Evolutionary conservation across 1,140 invertebrate genomes (phyloP).

Genomic region (Marisa cornuarietis): DNA sequence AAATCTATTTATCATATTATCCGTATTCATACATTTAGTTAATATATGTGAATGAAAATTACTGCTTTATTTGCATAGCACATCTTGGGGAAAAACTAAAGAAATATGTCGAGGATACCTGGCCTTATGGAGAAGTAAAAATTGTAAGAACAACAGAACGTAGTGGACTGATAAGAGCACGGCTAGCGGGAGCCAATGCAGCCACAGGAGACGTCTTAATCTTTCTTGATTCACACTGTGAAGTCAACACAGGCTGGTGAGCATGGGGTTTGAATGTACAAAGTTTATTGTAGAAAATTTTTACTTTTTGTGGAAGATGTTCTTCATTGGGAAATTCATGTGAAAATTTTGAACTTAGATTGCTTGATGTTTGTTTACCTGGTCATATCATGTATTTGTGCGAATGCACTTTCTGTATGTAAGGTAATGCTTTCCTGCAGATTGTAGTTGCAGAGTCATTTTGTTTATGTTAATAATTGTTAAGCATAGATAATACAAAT

Average conservation of each 20-base stretch:
- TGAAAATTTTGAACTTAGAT: no score
- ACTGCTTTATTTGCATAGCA: slow-evolving; percentile 69
- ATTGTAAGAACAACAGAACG: slow-evolving; percentile 75
- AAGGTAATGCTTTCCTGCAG: no score
- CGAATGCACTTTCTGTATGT: no score
- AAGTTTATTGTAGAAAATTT: neutral
- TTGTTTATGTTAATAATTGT: no score
- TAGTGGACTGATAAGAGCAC: slow-evolving; percentile 92
- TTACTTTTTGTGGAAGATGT: no score
- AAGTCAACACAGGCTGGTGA: slow-evolving; percentile 92
- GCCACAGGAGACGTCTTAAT: slow-evolving; percentile 92
- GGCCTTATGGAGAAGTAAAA: slow-evolving; percentile 62
- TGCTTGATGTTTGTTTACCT: no score
- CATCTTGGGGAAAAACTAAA: slow-evolving; percentile 86
- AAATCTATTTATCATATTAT: neutral
- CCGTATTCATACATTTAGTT: neutral
- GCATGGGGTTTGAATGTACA: slow-evolving; percentile 23
- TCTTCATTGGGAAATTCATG: no score
- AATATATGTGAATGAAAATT: neutral
- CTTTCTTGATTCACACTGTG: slow-evolving; percentile 97
- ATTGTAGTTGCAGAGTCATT: no score
- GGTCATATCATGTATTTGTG: no score
- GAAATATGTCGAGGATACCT: slow-evolving; percentile 74
- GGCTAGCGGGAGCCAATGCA: slow-evolving; percentile 89
- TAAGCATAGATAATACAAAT: no score